These are phyloP conservation scores for Orchesella cincta DNA, from an alignment of 1,140 invertebrate species.

Conservation along the genomic window DNA sequence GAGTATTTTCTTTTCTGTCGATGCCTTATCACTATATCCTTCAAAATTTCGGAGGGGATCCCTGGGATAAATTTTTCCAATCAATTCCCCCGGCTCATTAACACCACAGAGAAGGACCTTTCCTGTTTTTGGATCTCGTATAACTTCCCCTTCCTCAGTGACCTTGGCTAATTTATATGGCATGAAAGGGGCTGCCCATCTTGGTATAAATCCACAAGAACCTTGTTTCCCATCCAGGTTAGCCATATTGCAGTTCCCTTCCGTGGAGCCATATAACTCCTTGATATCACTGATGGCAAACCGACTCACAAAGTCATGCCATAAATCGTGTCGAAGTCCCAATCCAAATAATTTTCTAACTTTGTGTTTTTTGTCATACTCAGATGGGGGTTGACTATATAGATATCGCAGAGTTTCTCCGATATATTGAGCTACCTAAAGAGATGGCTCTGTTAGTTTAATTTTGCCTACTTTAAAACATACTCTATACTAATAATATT, in stretches of 20 bases:
- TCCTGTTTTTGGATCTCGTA: slow-evolving; percentile 69
- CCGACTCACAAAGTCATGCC: slow-evolving; percentile 84
- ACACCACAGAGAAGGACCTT: slow-evolving; percentile 76
- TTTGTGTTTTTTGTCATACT: slow-evolving; percentile 77
- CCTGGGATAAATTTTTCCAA: slow-evolving; percentile 86
- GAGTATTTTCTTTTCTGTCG: slow-evolving; percentile 33
- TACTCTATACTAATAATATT: no score
- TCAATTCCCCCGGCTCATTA: slow-evolving; percentile 92
- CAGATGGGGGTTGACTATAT: slow-evolving; percentile 74
- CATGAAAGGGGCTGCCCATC: slow-evolving; percentile 76
- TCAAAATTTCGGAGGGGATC: slow-evolving; percentile 78
- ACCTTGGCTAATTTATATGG: slow-evolving; percentile 88
- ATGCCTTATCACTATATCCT: slow-evolving; percentile 66
- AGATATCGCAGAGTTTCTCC: slow-evolving; percentile 99
- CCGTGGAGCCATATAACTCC: slow-evolving; percentile 96
- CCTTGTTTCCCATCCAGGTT: slow-evolving; percentile 88
- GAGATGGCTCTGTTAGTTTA: no score
- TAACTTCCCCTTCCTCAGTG: slow-evolving; percentile 76
- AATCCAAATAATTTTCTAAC: slow-evolving; percentile 87
- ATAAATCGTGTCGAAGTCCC: slow-evolving; percentile 85
- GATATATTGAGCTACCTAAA: slow-evolving; percentile 92
- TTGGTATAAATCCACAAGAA: slow-evolving; percentile 90
- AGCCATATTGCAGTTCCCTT: slow-evolving; percentile 96
- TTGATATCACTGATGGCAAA: slow-evolving; percentile 81
- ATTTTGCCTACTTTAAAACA: background rate